Evolutionary conservation across 2,113 vertebrate genomes (phyloP), one percentile per base, ranked within the genome.

Genomic region (Cyprinus carpio): DNA sequence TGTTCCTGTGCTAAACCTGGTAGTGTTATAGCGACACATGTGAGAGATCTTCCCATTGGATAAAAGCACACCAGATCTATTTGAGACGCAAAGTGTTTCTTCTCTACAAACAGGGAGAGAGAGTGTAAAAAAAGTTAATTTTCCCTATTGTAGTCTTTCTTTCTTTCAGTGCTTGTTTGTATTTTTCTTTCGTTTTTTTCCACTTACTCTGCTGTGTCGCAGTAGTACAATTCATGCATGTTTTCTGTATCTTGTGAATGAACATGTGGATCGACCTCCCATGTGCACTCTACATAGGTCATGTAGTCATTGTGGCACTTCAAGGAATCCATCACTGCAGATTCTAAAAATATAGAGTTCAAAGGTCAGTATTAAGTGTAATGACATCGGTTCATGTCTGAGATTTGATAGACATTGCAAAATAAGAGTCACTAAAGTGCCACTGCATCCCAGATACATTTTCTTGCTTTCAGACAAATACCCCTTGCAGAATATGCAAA

Each of bases 261-360:
- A 69, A 23, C 3, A 1, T 75, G 60, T 4, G 31, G 27, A 5
- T 85, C 77, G 9, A 89, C 82, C 56, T 54, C 90, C 94, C 94
- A 95, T 4, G 3, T 56, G 74, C 94, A 95, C 77, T 78, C 25
- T 27, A 91, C 88, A 3, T 75, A 34, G 3, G 91, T 83, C 6
- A 13, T 0, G 76, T 90, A 95, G 88, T 95, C 88, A 10, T 94
- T 95, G 12, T 91, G 54, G 83, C 94, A 95, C n/a, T 83, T 51
- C 56, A 95, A 69, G 1, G 93, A 94, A 6, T 85, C 31, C 87
- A 95, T 81, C 60, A 87, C n/a, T 0, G 88, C 12, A 37, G 90
- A 93, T 20, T 7, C 93, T 95, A 88, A n/a, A n/a, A n/a, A n/a
- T n/a, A 56, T 77, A 58, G 76, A 43, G 4, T 9, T 58, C 13